Evolutionary conservation across 2,113 vertebrate species (phyloP), one percentile per base, ranked within the genome.

Genomic region (Martes martes): DNA sequence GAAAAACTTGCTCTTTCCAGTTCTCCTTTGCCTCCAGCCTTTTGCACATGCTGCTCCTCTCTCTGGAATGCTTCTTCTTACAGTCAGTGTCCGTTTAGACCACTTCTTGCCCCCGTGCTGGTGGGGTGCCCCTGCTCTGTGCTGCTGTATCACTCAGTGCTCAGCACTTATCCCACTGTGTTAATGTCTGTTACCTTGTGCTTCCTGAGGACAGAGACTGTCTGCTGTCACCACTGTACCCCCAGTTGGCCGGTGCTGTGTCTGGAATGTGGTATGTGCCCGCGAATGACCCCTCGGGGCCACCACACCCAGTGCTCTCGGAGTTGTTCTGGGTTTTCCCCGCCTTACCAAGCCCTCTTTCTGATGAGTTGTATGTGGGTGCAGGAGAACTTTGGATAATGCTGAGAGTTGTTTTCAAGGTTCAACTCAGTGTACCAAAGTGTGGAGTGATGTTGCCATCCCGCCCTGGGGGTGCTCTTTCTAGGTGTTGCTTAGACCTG

Each of bases 111-210:
- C 36, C 31, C 78, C 3, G 2, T 47, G 24, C 26, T 55, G 21
- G 31, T 81, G 7, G 28, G 19, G 59, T 57, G 61, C 6, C 71
- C 31, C 21, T 67, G 14, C 13, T 88, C 15, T 23, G 2, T 81
- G 39, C 39, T n/a, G 9, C 50, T 57, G 7, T 33, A 28, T n/a
- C 6, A 14, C n/a, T 28, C 73, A 42, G 76, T 89, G 23, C 39
- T 78, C 28, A 69, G 18, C 31, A 36, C n/a, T 94, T 93, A 52
- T 6, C 47, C 8, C 14, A 19, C 21, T 50, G 0, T 82, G 8
- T 79, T 36, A 42, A 23, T 15, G 6, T 92, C 47, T 89, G 18
- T 97, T 89, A 89, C 63, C 47, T 92, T 96, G 92, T 94, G 63
- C 61, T 94, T 95, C 91, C 47, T 63, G 83, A 92, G 76, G 79